A percentile compares a stretch with the other conserved stretches of the same genome.
These are phyloP conservation scores for Diuraphis noxia DNA, from an alignment of 1,140 invertebrate species.

Conservation along the genomic window DNA sequence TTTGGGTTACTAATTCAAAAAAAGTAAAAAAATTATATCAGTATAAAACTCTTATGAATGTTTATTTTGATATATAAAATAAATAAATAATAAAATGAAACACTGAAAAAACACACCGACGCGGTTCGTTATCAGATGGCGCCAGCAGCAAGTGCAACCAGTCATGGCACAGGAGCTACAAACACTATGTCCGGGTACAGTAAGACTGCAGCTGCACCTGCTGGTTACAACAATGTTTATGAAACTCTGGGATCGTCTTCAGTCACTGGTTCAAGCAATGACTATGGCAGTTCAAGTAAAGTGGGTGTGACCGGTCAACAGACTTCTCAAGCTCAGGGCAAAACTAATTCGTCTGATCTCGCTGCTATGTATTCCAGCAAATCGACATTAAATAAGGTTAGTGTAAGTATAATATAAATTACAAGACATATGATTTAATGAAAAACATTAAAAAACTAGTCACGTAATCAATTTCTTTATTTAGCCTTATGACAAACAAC, in stretches of 20 bases:
- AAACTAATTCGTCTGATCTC: conserved; percentile 44
- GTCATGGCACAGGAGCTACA: conserved; percentile 40
- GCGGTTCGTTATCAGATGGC: conserved; percentile 54
- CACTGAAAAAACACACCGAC: conserved; percentile 49
- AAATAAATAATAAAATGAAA: conserved; percentile 50
- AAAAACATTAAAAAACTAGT: background rate
- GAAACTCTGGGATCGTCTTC: conserved; percentile 43
- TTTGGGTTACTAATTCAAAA: conserved; percentile 37
- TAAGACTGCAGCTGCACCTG: conserved; percentile 42
- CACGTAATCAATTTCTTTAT: background rate
- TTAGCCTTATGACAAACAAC: conserved; percentile 53
- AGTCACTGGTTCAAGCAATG: conserved; percentile 41
- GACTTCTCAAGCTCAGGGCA: conserved; percentile 40
- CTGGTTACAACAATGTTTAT: conserved; percentile 41
- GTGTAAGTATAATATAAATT: background rate
- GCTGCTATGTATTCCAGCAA: conserved; percentile 49
- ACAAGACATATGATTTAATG: background rate
- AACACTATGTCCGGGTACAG: conserved; percentile 44
- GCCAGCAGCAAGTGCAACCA: conserved; percentile 47
- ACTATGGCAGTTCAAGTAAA: conserved; percentile 49
- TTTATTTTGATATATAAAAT: conserved; percentile 49
- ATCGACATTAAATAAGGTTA: conserved; percentile 39
- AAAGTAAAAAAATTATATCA: conserved; percentile 36
- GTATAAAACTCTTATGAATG: conserved; percentile 24
- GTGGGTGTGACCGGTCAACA: conserved; percentile 45